These are phyloP conservation scores for Propsilocerus akamusi DNA, from an alignment of 1,140 invertebrate species.

Conservation along the genomic window DNA sequence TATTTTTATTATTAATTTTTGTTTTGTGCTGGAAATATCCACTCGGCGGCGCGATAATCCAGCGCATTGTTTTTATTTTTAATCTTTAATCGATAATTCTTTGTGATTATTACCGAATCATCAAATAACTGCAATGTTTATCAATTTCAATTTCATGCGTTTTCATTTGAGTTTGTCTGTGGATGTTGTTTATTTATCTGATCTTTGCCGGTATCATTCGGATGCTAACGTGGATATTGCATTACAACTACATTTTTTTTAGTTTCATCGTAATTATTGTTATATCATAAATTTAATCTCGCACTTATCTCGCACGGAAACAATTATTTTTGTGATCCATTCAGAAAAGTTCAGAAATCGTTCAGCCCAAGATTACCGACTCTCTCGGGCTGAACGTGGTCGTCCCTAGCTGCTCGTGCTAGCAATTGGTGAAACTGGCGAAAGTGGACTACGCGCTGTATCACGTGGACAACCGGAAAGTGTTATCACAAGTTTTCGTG, in stretches of 20 bases:
- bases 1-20: neutral
- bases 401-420: slow-evolving; percentile 76
- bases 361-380: slow-evolving; percentile 17
- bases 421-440: slow-evolving; percentile 62
- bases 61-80: no score
- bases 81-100: no score
- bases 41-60: no score
- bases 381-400: slow-evolving; percentile 26
- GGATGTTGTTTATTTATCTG: no score
- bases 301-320: neutral
- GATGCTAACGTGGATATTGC: no score
- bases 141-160: no score
- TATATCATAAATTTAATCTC: neutral
- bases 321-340: neutral
- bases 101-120: no score
- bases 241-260: neutral
- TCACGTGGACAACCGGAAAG: slow-evolving; percentile 74
- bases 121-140: no score
- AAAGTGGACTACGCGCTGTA: slow-evolving; percentile 61
- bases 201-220: no score
- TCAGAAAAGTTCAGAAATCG: neutral
- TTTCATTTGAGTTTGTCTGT: no score
- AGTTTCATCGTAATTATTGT: neutral
- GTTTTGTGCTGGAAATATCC: no score
- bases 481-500: slow-evolving; percentile 77